A percentile compares a stretch with the other conserved stretches of the same genome.
phyloP scores from a whole-genome alignment of 2,113 vertebrate species.

The Misgurnus anguillicaudatus region DNA sequence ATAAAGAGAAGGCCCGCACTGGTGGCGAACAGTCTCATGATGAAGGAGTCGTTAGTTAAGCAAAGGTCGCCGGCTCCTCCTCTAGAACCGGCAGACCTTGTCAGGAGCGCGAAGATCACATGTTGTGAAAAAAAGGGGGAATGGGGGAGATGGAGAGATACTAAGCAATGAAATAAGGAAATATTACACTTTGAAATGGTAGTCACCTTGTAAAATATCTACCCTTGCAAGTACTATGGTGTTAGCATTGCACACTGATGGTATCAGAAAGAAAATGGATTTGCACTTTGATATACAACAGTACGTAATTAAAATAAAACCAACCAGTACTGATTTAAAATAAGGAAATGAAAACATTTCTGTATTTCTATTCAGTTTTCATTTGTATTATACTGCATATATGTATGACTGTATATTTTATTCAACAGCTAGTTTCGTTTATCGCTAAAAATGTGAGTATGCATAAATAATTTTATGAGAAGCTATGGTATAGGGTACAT shows the following conservation, averaged over 20 bases:
- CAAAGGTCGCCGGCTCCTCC: constrained; percentile 81
- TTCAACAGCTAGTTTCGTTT: too few relatives aligned
- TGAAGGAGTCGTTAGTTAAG: constrained; percentile 77
- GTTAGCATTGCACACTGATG: neutral
- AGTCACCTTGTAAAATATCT: too few relatives aligned
- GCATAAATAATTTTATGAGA: neutral
- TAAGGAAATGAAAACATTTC: too few relatives aligned
- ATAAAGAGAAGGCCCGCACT: constrained; percentile 66
- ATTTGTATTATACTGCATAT: too few relatives aligned
- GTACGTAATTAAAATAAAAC: too few relatives aligned
- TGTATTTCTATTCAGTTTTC: too few relatives aligned
- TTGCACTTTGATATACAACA: neutral
- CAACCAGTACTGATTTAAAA: too few relatives aligned
- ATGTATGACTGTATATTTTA: too few relatives aligned
- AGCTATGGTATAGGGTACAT: neutral
- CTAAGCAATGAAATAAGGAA: constrained; percentile 3
- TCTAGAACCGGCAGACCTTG: constrained; percentile 65
- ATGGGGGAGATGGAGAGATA: constrained; percentile 50
- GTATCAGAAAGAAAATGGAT: neutral
- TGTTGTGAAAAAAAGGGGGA: constrained; percentile 49
- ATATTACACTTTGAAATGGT: too few relatives aligned
- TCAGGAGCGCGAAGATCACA: constrained; percentile 60
- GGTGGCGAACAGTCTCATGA: constrained; percentile 59
- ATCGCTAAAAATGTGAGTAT: too few relatives aligned
- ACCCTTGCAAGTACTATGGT: too few relatives aligned